Evolutionary conservation across 2,113 vertebrate species (phyloP), one percentile per base, ranked within the genome.

Genomic region (Piaya cayana): DNA sequence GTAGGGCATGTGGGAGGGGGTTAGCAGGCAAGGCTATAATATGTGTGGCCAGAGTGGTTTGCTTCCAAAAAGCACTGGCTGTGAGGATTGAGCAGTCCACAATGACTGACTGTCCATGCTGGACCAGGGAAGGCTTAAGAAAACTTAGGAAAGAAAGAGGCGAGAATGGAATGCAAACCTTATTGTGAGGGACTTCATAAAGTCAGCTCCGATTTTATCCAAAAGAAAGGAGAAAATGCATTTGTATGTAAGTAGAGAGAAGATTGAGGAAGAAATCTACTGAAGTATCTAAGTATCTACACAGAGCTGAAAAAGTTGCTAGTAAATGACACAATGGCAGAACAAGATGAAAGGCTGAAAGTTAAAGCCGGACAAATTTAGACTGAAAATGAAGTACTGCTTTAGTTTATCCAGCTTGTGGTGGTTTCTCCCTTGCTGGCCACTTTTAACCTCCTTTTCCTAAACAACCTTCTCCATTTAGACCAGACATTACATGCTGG

Each of bases 351-450:
- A 83, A 63, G 59, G n/a, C 55, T 86, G 52, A 45, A 75, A 92
- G 45, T 82, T 79, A 65, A 94, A 8, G 3, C 27, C 22, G 79
- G 74, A 82, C 23, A 79, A 90, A 56, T 92, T 91, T 75, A 91
- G 82, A 59, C 15, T 79, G 47, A 47, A 58, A 85, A 76, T 39
- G 27, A 85, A 90, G 45, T 27, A 23, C 71, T 30, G 32, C 68
- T 79, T 60, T n/a, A 74, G 25, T 42, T 87, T 69, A 60, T 72
- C 75, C 59, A 75, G 52, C 21, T 36, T 72, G 45, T 80, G 26
- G 55, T 84, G 59, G 49, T 77, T 94, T 88, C 71, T 95, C 67
- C 17, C 59, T 86, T 80, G n/a, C 63, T 85, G 49, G 30, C 49
- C 3, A 4, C 26, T 88, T 85, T 90, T 90, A 86, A 49, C 63